Conservation (phyloP, 2,888 invertebrate genomes). For the Junonia oenone region DNA sequence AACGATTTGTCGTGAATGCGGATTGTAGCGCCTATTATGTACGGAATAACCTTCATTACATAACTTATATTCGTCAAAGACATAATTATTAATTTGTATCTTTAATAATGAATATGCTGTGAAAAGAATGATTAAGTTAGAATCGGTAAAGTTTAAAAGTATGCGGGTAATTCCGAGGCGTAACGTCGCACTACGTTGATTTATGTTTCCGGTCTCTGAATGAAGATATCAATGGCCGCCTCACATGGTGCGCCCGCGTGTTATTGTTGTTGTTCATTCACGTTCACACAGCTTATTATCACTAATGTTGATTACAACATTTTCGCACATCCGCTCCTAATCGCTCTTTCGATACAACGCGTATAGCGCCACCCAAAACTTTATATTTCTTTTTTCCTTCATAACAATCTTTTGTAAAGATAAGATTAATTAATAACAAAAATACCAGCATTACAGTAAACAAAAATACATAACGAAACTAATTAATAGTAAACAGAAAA, state of each 20-base stretch:
- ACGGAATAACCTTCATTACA: no score
- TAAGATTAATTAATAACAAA: background rate
- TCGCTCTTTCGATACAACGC: conserved; percentile 1
- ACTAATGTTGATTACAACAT: conserved; percentile 43
- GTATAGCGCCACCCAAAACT: background rate
- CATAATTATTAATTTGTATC: no score
- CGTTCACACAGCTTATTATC: conserved; percentile 49
- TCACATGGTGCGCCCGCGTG: conserved; percentile 48
- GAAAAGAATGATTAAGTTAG: background rate
- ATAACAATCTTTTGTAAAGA: background rate
- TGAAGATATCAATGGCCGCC: conserved; percentile 65
- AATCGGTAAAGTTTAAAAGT: conserved; percentile 12
- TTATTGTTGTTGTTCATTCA: conserved; percentile 58
- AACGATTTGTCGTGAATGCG: background rate
- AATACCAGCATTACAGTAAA: background rate
- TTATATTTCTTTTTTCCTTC: no score
- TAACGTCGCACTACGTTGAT: conserved; percentile 57
- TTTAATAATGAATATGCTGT: no score
- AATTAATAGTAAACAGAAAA: background rate
- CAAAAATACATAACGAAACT: background rate
- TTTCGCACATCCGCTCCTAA: conserved; percentile 15
- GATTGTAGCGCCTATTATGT: background rate
- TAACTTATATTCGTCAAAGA: no score
- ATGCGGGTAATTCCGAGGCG: conserved; percentile 40
- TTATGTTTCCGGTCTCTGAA: conserved; percentile 71